These are phyloP conservation scores for Yponomeuta evonymella DNA, from an alignment of 2,888 invertebrate genomes.

Conservation along the genomic window DNA sequence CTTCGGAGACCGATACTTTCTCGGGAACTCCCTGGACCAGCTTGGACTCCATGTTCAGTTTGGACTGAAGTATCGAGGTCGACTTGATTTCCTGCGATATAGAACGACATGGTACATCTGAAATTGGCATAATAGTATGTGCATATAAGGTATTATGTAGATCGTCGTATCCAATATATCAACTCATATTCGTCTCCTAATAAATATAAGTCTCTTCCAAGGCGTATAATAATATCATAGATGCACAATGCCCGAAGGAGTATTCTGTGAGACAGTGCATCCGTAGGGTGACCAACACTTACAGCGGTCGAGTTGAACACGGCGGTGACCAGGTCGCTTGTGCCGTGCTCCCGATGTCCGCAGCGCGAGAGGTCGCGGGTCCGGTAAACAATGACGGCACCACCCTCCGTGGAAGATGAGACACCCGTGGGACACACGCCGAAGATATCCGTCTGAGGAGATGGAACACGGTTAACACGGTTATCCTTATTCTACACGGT, in stretches of 20 bases:
- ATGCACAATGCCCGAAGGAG: too few relatives aligned
- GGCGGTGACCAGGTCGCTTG: conserved; percentile 76
- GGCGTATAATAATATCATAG: too few relatives aligned
- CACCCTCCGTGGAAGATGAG: conserved; percentile 69
- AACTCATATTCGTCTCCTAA: too few relatives aligned
- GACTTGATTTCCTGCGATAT: conserved; percentile 67
- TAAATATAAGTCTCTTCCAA: too few relatives aligned
- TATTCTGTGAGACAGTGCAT: too few relatives aligned
- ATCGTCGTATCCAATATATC: too few relatives aligned
- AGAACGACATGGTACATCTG: background rate
- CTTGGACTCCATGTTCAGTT: conserved; percentile 79
- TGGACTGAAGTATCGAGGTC: conserved; percentile 76
- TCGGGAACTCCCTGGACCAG: conserved; percentile 81
- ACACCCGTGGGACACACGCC: conserved; percentile 89
- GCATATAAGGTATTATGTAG: too few relatives aligned
- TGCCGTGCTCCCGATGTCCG: conserved; percentile 82
- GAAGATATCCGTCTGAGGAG: conserved; percentile 83
- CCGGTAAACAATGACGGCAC: conserved; percentile 78
- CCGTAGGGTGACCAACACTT: conserved; percentile 30
- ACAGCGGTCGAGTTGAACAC: conserved; percentile 72
- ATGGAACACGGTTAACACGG: too few relatives aligned
- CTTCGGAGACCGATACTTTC: conserved; percentile 79
- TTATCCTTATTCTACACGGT: too few relatives aligned
- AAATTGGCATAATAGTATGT: background rate
- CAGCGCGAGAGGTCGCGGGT: conserved; percentile 83